These are phyloP conservation scores for Teleogryllus occipitalis DNA, from an alignment of 1,140 invertebrate genomes.

Conservation along the genomic window DNA sequence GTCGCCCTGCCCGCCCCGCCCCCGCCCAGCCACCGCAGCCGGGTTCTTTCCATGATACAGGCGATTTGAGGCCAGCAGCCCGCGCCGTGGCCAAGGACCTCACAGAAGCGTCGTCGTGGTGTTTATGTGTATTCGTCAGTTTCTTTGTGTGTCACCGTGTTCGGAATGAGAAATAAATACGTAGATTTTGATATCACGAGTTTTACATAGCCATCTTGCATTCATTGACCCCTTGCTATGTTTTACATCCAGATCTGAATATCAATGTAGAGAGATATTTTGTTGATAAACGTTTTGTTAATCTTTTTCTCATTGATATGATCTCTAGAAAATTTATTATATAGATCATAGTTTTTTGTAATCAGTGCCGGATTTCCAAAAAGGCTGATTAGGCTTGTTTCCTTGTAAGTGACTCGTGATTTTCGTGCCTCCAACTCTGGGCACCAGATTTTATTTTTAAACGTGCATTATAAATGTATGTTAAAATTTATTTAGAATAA, in stretches of 20 bases:
- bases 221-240: background rate
- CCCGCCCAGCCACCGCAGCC: too few species aligned
- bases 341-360: background rate
- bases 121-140: background rate
- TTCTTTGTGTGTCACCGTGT: background rate
- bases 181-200: slow-evolving; percentile 1
- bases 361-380: background rate
- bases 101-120: background rate
- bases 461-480: too few species aligned
- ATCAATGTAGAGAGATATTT: background rate
- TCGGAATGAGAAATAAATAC: background rate
- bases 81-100: background rate
- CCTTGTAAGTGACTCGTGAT: too few species aligned
- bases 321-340: background rate
- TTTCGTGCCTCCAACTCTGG: too few species aligned
- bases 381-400: too few species aligned
- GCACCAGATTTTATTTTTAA: too few species aligned
- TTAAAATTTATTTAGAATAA: too few species aligned
- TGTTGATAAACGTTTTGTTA: background rate
- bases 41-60: too few species aligned
- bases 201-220: background rate
- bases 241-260: background rate
- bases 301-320: background rate
- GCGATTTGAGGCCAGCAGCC: too few species aligned
- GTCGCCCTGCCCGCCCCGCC: too few species aligned